A percentile compares a stretch with the other conserved stretches of the same genome.
Evolutionary conservation across 2,797 vertebrate species (phyloP).

Genomic region (Channa striata): DNA sequence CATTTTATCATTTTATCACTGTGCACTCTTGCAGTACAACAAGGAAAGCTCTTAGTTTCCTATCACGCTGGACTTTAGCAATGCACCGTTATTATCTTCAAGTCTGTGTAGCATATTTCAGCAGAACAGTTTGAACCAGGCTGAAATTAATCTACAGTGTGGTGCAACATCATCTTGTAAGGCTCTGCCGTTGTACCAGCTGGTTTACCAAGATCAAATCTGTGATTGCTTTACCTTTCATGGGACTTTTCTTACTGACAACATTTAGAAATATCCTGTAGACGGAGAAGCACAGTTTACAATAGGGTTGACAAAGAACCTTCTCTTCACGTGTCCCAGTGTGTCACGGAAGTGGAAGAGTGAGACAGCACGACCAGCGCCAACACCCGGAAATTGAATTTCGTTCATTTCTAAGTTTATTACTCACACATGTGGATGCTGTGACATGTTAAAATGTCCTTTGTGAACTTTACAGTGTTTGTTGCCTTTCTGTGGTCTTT

Average conservation of each 20-base stretch:
- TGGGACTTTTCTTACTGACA: no score
- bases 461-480: neutral
- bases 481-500: no score
- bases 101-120: neutral
- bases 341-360: neutral
- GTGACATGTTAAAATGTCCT: neutral
- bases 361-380: slow-evolving; percentile 1
- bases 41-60: neutral
- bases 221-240: no score
- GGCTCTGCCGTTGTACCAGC: neutral
- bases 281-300: no score
- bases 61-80: slow-evolving; percentile 2
- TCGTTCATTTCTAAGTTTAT: neutral
- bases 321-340: neutral
- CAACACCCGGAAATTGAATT: neutral
- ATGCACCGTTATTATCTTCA: slow-evolving; percentile 2
- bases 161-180: neutral
- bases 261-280: no score
- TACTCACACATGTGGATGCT: neutral
- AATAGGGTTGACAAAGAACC: no score
- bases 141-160: neutral
- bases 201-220: no score
- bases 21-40: neutral
- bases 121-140: neutral
- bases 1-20: neutral